These are phyloP conservation scores for Aspidoscelis tigris DNA, from an alignment of 2,113 vertebrate species.

Conservation along the genomic window DNA sequence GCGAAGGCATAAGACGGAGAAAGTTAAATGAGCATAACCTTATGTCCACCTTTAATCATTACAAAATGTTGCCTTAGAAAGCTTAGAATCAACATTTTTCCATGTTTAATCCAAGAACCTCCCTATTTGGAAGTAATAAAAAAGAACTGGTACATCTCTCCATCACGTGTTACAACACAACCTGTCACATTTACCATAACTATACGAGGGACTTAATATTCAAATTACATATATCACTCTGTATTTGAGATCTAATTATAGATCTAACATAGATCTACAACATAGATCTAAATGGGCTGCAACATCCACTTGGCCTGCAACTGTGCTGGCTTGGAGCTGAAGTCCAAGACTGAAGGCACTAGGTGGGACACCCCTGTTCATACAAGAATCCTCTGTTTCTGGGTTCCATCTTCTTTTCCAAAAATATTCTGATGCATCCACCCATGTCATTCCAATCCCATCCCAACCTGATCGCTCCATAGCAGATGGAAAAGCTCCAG, in stretches of 20 bases:
- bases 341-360: background rate
- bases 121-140: background rate
- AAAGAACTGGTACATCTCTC: background rate
- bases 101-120: background rate
- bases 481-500: no score
- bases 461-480: no score
- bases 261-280: no score
- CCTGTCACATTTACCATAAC: background rate
- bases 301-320: background rate
- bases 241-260: background rate
- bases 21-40: constrained; percentile 12
- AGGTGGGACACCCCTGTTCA: background rate
- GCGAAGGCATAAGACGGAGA: constrained; percentile 19
- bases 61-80: accelerated
- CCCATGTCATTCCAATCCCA: no score
- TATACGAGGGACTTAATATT: background rate
- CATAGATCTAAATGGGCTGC: background rate
- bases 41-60: background rate
- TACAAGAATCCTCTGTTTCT: no score
- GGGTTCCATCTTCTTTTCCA: no score
- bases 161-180: background rate
- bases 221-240: background rate
- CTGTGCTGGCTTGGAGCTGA: background rate
- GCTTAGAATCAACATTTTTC: background rate
- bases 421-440: no score